phyloP scores from a whole-genome alignment of 2,113 vertebrate species.

The Leuciscus idus region DNA sequence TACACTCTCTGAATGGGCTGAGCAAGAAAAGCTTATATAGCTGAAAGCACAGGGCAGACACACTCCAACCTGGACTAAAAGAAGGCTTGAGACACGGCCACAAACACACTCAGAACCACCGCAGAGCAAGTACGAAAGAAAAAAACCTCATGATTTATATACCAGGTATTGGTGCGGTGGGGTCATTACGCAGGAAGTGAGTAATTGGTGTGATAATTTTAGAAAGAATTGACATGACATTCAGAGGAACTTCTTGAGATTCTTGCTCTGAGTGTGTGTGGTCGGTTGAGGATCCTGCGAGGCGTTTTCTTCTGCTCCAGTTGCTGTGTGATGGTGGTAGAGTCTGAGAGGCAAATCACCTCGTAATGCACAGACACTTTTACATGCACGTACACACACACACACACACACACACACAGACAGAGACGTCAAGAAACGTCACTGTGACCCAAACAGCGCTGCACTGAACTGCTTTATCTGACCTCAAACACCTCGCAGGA shows the following conservation, averaged over 20 bases:
- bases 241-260: constrained; percentile 1
- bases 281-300: constrained; percentile 9
- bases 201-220: background rate
- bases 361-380: background rate
- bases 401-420: background rate
- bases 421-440: background rate
- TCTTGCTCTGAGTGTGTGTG: background rate
- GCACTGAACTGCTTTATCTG: background rate
- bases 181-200: background rate
- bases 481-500: background rate
- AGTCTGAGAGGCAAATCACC: constrained; percentile 41
- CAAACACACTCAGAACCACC: constrained; percentile 7
- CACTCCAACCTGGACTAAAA: constrained; percentile 23
- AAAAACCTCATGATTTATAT: background rate
- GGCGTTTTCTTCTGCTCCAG: constrained; percentile 49
- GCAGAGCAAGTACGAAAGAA: background rate
- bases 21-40: constrained; percentile 42
- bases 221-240: constrained; percentile 15
- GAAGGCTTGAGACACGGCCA: background rate
- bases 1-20: constrained; percentile 33
- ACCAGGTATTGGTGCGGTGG: background rate
- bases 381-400: background rate
- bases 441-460: background rate
- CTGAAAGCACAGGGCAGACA: constrained; percentile 38
- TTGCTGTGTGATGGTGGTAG: constrained; percentile 38